Percentiles rank a stretch among this genome's conserved stretches.
Evolutionary conservation across 2,113 vertebrate species (phyloP).

Genomic region (Dasyurus viverrinus): DNA sequence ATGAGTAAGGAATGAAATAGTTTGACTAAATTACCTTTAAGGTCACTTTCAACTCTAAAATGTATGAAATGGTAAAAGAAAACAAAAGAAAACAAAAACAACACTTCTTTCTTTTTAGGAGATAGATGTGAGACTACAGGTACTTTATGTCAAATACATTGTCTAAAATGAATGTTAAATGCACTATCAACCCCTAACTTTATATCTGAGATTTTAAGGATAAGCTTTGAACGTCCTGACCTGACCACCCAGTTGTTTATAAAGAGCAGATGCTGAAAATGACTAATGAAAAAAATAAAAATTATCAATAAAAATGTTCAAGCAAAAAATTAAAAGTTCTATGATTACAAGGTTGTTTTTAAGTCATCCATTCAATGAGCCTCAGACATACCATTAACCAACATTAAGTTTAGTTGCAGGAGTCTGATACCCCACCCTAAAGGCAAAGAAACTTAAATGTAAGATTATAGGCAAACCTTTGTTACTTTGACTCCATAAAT

Average conservation of each 20-base stretch:
- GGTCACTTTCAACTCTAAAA: not conserved
- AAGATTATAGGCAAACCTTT: not conserved
- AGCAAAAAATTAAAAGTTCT: not conserved
- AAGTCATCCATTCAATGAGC: not conserved
- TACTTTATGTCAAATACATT: not conserved
- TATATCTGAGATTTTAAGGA: not conserved
- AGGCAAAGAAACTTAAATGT: not conserved
- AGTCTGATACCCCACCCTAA: not conserved
- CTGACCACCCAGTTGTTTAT: not conserved
- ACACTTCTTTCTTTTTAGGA: not conserved
- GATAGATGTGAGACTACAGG: not conserved
- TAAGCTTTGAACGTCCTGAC: not conserved
- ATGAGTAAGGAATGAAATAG: not conserved
- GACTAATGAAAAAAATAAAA: not conserved
- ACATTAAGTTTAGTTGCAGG: not conserved
- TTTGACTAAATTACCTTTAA: not conserved
- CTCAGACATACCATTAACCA: not conserved
- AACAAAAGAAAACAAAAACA: too few species aligned
- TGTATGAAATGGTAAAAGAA: not conserved
- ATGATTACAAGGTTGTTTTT: not conserved
- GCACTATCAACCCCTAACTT: not conserved
- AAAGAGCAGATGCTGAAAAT: not conserved
- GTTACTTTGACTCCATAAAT: not conserved
- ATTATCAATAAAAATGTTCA: not conserved
- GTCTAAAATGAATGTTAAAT: not conserved